These are phyloP conservation scores for Rallus crepitans DNA, from an alignment of 2,797 vertebrate genomes.

Conservation along the genomic window DNA sequence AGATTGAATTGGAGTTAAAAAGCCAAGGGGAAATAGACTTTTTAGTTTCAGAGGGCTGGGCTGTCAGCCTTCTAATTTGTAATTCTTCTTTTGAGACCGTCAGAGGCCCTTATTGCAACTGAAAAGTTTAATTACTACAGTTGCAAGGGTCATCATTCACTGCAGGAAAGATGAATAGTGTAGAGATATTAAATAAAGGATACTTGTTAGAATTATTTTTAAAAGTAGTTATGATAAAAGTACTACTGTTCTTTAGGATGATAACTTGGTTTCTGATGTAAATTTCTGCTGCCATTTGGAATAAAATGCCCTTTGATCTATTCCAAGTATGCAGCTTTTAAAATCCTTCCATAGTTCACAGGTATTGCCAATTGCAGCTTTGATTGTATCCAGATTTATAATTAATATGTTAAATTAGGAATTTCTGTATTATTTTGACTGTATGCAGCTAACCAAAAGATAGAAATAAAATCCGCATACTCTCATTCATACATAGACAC, in stretches of 20 bases:
- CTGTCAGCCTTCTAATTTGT: slow-evolving; percentile 36
- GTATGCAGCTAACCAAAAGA: background rate
- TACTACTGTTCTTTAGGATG: slow-evolving; percentile 9
- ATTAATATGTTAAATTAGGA: background rate
- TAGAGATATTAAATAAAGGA: slow-evolving; percentile 52
- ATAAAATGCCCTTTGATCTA: slow-evolving; percentile 32
- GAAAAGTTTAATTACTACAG: slow-evolving; percentile 61
- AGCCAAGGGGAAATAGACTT: background rate
- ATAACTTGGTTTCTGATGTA: slow-evolving; percentile 29
- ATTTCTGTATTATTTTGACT: background rate
- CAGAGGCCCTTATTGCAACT: slow-evolving; percentile 18
- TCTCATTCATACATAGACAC: background rate
- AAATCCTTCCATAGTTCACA: background rate
- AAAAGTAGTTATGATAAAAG: slow-evolving; percentile 20
- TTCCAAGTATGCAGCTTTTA: background rate
- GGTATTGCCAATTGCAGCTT: background rate
- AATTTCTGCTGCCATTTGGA: slow-evolving; percentile 16
- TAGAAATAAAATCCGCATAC: background rate
- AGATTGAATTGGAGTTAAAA: slow-evolving; percentile 13
- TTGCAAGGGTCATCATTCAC: slow-evolving; percentile 44
- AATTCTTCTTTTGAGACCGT: slow-evolving; percentile 47
- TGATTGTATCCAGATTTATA: background rate
- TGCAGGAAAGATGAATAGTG: background rate
- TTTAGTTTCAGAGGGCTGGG: background rate
- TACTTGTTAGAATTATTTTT: slow-evolving; percentile 14